A percentile compares a stretch with the other conserved stretches of the same genome.
Evolutionary conservation across 2,888 invertebrate species (phyloP).

Genomic region (Abrostola triplasia): DNA sequence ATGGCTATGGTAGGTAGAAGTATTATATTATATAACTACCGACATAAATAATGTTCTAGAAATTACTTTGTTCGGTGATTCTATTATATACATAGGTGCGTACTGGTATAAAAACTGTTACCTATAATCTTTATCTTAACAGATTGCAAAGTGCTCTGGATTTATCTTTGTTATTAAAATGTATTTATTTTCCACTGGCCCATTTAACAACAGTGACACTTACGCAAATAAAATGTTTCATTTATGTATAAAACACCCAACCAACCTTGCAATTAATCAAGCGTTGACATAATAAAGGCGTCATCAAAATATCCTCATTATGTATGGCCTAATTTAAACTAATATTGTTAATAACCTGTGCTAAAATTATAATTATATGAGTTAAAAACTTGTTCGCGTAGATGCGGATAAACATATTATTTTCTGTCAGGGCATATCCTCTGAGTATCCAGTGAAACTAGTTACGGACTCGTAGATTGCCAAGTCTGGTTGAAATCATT

Average conservation of each 20-base stretch:
- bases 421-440: constrained; percentile 12
- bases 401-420: neutral
- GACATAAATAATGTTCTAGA: no score
- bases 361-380: neutral
- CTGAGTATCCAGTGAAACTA: constrained; percentile 26
- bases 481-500: constrained; percentile 22
- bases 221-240: constrained; percentile 10
- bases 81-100: no score
- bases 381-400: constrained; percentile 9
- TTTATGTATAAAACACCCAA: constrained; percentile 37
- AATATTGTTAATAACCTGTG: constrained; percentile 5
- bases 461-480: constrained; percentile 17
- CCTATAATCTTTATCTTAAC: constrained; percentile 1
- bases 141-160: neutral
- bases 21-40: no score
- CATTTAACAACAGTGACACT: neutral
- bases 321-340: constrained; percentile 58
- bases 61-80: no score
- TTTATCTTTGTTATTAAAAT: neutral
- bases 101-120: no score
- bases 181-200: neutral
- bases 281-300: constrained; percentile 66
- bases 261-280: constrained; percentile 70
- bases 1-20: no score
- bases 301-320: constrained; percentile 53